These are phyloP conservation scores for Phoronis australis DNA, from an alignment of 2,888 invertebrate species.

Conservation along the genomic window DNA sequence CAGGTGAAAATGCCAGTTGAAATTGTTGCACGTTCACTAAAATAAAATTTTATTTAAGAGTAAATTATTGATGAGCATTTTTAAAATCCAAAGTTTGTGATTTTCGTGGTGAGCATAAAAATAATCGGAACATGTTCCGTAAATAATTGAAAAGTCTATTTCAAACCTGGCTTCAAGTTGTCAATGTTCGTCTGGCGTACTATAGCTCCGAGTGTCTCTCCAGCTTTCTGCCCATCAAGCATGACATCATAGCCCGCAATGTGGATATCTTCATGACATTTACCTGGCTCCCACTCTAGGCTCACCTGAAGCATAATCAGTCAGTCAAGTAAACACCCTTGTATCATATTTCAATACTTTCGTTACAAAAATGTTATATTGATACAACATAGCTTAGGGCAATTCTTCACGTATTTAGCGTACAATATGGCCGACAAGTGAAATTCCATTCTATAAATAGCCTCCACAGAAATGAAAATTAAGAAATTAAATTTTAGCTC, in stretches of 20 bases:
- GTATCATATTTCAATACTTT: not conserved
- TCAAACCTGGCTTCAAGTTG: constrained; percentile 42
- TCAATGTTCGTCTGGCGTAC: constrained; percentile 43
- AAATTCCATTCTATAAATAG: not conserved
- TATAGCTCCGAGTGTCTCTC: constrained; percentile 30
- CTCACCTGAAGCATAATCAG: constrained; percentile 25
- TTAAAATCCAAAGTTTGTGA: no score
- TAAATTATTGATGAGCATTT: no score
- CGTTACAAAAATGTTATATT: no score
- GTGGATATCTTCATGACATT: constrained; percentile 31
- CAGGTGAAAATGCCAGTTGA: no score
- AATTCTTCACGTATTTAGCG: not conserved
- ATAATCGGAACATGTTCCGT: no score
- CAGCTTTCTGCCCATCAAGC: constrained; percentile 44
- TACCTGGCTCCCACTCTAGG: constrained; percentile 40
- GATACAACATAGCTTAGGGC: not conserved
- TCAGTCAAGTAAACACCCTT: not conserved
- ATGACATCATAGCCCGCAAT: constrained; percentile 46
- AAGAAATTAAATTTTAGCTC: no score
- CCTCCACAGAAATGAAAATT: no score
- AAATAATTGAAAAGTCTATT: no score
- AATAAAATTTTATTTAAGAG: no score
- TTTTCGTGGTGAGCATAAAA: no score
- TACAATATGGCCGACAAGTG: not conserved
- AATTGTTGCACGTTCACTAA: no score